phyloP scores from a whole-genome alignment of 2,797 vertebrate species.

The Cetoscarus ocellatus region DNA sequence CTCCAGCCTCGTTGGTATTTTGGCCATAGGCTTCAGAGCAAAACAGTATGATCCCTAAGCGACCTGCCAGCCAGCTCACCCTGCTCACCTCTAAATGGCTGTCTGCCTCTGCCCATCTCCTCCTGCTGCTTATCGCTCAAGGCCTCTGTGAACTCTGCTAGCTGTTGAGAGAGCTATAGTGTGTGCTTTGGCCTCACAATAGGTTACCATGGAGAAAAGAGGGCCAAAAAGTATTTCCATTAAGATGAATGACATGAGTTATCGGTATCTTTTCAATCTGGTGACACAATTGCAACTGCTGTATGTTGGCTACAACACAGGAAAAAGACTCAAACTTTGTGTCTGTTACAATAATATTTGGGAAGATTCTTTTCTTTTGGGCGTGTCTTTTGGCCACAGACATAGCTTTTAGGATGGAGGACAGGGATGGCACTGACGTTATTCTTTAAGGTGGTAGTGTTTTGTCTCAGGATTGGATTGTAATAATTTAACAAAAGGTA shows the following conservation, averaged over 20 bases:
- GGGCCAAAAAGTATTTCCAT: slow-evolving; percentile 47
- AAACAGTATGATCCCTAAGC: slow-evolving; percentile 26
- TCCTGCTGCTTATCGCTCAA: slow-evolving; percentile 36
- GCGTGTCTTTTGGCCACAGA: no score
- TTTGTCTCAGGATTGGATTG: no score
- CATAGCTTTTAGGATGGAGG: no score
- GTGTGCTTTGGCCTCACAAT: slow-evolving; percentile 22
- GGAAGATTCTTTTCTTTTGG: no score
- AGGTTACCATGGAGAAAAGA: slow-evolving; percentile 54
- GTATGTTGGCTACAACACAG: not conserved
- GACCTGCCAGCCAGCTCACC: slow-evolving; percentile 35
- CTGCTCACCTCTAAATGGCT: slow-evolving; percentile 45
- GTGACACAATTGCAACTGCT: not conserved
- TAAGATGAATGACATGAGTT: slow-evolving; percentile 21
- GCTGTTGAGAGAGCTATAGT: slow-evolving; percentile 22
- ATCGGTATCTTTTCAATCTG: not conserved
- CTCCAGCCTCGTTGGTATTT: slow-evolving; percentile 16
- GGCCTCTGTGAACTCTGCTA: slow-evolving; percentile 43
- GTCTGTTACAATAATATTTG: no score
- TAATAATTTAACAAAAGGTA: no score
- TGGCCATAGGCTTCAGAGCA: slow-evolving; percentile 25
- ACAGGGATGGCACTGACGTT: no score
- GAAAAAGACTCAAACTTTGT: no score
- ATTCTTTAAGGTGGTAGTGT: no score
- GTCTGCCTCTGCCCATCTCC: slow-evolving; percentile 44